Evolutionary conservation across 1,140 invertebrate species (phyloP), one percentile per base, ranked within the genome.

Genomic region (Drosophila sproati): DNA sequence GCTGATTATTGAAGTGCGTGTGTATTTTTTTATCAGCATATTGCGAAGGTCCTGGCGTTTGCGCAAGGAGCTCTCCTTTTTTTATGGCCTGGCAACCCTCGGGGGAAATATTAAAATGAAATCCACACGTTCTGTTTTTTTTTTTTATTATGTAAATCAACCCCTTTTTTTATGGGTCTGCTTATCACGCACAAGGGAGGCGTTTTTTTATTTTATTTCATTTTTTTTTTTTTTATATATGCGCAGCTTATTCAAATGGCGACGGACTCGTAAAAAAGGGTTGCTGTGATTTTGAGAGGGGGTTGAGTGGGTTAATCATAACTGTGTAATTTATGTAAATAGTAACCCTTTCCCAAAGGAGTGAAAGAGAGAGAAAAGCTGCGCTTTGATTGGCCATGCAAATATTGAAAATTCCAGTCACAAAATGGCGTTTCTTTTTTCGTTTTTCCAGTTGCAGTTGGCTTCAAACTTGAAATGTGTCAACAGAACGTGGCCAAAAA

Each of bases 91-190:
- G 45, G 1, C 60, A 73, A 73, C 72, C 78, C 83, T 60, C 45
- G 77, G 85, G 80, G 77, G 35, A 37, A 83, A 88, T 88, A 85
- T 88, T 88, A 89, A 88, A 88, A 88, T 89, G 83, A 88, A 89
- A 59, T 73, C 70, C 63, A 59, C 37, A 48, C n/a, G 12, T 41
- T 5, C 10, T 4, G 28, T 39, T 31, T 43, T 67, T 74, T 67
- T 74, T 82, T 82, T 89, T 63, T 74, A 63, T 77, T 89, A 88
- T 89, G 83, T 89, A 88, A 88, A 88, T 89, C 83, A 89, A 88
- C 83, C 83, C 83, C 85, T 83, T 88, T 86, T 79, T 83, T 78
- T 54, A 59, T 67, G 63, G 70, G 39, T 54, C 52, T 20, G 20
- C 20, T 34, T 68, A 71, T 72, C 59, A 48, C 10, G 35, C 70